Conservation (phyloP, 2,113 vertebrate species). For the Dasyornis broadbenti region DNA sequence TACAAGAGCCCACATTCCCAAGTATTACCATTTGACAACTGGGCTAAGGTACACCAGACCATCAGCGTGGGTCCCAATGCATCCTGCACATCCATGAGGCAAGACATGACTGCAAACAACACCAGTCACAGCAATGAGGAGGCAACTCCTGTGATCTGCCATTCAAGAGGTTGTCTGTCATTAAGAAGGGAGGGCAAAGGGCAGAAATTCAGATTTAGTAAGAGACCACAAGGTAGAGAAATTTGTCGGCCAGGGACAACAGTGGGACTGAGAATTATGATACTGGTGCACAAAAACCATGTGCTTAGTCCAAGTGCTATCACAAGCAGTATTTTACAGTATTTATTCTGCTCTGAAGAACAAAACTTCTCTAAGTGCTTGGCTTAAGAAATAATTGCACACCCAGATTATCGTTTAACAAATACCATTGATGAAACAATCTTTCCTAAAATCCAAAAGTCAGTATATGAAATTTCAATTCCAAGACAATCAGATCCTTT, state of each 20-base stretch:
- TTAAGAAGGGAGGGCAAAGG: neutral
- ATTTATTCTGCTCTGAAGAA: neutral
- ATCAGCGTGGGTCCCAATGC: accelerated
- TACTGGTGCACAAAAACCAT: neutral
- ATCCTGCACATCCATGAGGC: neutral
- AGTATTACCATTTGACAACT: neutral
- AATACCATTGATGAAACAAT: neutral
- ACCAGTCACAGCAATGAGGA: neutral
- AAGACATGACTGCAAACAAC: neutral
- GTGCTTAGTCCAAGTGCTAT: neutral
- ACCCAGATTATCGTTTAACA: neutral
- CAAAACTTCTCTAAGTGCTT: neutral
- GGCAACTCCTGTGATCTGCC: neutral
- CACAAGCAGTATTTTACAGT: neutral
- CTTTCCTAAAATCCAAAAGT: neutral
- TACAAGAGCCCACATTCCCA: neutral
- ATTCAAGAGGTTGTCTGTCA: neutral
- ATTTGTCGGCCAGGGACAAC: neutral
- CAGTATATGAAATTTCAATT: neutral
- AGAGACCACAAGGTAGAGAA: neutral
- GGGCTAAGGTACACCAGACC: neutral
- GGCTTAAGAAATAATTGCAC: neutral
- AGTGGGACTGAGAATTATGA: neutral
- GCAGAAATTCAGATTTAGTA: neutral
- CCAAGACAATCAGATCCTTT: neutral